phyloP scores from a whole-genome alignment of 2,797 vertebrate genomes.

The Malurus splendens region DNA sequence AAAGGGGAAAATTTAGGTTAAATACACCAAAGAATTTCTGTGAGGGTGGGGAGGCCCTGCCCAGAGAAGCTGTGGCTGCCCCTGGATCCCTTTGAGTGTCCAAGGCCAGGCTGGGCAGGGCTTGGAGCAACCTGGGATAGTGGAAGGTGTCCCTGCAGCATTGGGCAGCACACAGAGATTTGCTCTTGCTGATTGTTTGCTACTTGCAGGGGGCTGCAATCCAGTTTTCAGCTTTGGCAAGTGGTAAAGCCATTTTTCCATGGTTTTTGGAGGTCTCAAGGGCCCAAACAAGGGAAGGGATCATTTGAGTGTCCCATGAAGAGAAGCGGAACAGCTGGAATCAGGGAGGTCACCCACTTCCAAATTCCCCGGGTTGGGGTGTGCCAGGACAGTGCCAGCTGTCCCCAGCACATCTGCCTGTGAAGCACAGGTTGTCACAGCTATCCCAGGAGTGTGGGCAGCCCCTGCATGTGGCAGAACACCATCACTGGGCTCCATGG shows the following conservation, averaged over 20 bases:
- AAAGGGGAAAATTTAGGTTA: neutral
- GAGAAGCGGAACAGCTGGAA: neutral
- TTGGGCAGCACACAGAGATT: neutral
- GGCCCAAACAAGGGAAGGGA: neutral
- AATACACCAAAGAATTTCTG: neutral
- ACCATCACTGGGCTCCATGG: fast-evolving
- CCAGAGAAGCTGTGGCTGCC: neutral
- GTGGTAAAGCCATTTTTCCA: neutral
- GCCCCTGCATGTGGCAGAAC: fast-evolving
- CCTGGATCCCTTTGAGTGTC: neutral
- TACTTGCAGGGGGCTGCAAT: neutral
- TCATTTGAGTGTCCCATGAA: neutral
- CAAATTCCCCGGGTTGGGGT: neutral
- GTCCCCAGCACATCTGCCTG: neutral
- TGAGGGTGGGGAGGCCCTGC: fast-evolving
- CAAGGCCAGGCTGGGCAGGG: fast-evolving
- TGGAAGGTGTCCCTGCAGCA: neutral
- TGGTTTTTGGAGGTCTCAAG: neutral
- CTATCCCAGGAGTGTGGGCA: neutral
- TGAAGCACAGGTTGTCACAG: fast-evolving
- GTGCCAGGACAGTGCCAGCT: neutral
- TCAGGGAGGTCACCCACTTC: no score
- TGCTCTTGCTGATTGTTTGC: neutral
- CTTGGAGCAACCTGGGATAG: fast-evolving
- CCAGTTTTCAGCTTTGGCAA: neutral